Percentiles rank a stretch among this genome's conserved stretches.
Conservation (phyloP, 2,797 vertebrate species). For the Acanthurus leucopareius region DNA sequence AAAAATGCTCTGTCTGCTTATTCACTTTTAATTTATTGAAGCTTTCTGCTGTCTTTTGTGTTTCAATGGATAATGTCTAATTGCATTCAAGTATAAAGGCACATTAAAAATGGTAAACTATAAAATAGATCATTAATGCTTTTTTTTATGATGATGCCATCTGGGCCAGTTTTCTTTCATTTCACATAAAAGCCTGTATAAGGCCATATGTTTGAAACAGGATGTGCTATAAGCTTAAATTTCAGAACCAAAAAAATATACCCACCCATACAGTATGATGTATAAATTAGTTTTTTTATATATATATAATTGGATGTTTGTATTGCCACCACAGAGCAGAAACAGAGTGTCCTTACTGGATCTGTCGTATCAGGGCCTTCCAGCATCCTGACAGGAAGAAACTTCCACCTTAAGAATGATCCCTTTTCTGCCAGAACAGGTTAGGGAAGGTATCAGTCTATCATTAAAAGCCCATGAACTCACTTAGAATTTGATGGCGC, state of each 20-base stretch:
- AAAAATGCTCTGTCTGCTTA: conserved; percentile 4
- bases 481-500: background rate
- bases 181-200: background rate
- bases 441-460: background rate
- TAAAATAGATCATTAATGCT: conserved; percentile 30
- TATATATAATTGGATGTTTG: no score
- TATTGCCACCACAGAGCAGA: no score
- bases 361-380: background rate
- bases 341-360: background rate
- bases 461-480: background rate
- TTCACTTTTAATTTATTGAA: conserved; percentile 5
- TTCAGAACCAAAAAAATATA: no score
- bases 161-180: conserved; percentile 17
- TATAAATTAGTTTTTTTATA: no score
- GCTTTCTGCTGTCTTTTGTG: background rate
- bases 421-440: background rate
- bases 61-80: background rate
- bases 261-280: no score
- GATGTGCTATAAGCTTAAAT: background rate
- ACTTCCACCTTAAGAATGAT: background rate
- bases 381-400: background rate
- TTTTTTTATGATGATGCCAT: conserved; percentile 27
- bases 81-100: background rate
- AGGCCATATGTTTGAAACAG: conserved; percentile 2
- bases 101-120: background rate